Conservation (phyloP, 1,140 invertebrate genomes). For the Tigriopus japonicus region DNA sequence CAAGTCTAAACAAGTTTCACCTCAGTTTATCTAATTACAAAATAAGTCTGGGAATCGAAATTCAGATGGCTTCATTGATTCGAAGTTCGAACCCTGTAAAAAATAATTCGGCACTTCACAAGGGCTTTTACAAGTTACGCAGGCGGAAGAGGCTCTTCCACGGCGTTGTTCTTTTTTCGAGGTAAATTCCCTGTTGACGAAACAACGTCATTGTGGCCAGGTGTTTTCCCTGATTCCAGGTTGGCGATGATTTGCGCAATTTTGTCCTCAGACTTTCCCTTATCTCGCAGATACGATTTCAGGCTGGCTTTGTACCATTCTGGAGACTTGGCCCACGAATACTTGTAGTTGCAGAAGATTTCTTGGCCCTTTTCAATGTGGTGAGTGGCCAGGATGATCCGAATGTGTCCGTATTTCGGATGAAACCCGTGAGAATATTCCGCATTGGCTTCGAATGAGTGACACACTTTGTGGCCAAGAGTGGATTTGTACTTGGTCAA, state of each 20-base stretch:
- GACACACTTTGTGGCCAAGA: constrained; percentile 8
- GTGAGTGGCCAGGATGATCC: not conserved
- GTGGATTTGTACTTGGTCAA: constrained; percentile 17
- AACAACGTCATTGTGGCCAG: too few relatives aligned
- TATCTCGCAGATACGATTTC: not conserved
- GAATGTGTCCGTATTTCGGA: not conserved
- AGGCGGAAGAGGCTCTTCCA: too few relatives aligned
- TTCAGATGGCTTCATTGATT: too few relatives aligned
- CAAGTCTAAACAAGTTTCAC: too few relatives aligned
- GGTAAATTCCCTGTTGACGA: too few relatives aligned
- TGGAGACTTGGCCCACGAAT: not conserved
- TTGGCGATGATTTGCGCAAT: not conserved
- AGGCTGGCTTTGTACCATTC: not conserved
- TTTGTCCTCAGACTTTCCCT: not conserved
- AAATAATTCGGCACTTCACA: too few relatives aligned
- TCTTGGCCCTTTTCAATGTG: not conserved
- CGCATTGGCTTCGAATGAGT: constrained; percentile 1
- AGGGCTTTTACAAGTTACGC: too few relatives aligned
- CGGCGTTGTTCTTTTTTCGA: too few relatives aligned
- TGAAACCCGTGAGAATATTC: constrained; percentile 1
- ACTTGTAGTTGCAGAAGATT: constrained; percentile 2
- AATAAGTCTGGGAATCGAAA: too few relatives aligned
- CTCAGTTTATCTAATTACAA: too few relatives aligned
- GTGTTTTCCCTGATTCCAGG: too few relatives aligned
- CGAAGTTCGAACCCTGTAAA: too few relatives aligned